Evolutionary conservation across 2,888 invertebrate species (phyloP), one percentile per base, ranked within the genome.

Genomic region (Meandrusa payeni): DNA sequence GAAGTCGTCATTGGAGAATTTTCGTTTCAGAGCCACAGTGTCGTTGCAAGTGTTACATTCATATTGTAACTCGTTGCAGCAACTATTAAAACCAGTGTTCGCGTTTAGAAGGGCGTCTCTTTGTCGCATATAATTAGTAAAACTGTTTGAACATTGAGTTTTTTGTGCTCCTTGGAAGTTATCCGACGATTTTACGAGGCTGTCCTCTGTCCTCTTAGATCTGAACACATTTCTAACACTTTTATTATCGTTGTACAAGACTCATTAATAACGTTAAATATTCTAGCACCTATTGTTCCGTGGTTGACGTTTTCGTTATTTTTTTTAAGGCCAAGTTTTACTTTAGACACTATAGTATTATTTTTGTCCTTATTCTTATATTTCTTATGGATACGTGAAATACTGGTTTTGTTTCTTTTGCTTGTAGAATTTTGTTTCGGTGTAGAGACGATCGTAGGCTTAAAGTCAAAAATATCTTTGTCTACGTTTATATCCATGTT

Each of bases 191-290:
- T 47, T 42, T 5, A 43, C 40, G 7, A 9, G 13, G 9, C 1
- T 32, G 3, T 47, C 39, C 32, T 40, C 23, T 9, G 33, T 26
- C 5, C 39, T 55, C 37, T 64, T 75, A 2, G 56, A 41, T 48
- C 48, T 67, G 39, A 85, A 83, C 29, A 83, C 75, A 45, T 64
- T 75, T 59, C 64, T 71, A 1, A 85, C 68, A 4, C 74, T 70
- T 56, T 76, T 76, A 79, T 66, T 2, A 85, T 48, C 1, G 71
- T 72, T 6, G 74, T 71, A 46, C 79, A 85, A 0, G 85, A 78
- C 13, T 74, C 74, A 31, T 85, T 85, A 22, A 85, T 68, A 4
- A 65, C 75, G 27, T 69, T 61, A 19, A 83, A 61, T 6, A 85
- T 55, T 46, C 72, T 69, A 0, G 67, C 57, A 24, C 76, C 64